phyloP scores from a whole-genome alignment of 2,113 vertebrate species.

The Archilochus colubris region DNA sequence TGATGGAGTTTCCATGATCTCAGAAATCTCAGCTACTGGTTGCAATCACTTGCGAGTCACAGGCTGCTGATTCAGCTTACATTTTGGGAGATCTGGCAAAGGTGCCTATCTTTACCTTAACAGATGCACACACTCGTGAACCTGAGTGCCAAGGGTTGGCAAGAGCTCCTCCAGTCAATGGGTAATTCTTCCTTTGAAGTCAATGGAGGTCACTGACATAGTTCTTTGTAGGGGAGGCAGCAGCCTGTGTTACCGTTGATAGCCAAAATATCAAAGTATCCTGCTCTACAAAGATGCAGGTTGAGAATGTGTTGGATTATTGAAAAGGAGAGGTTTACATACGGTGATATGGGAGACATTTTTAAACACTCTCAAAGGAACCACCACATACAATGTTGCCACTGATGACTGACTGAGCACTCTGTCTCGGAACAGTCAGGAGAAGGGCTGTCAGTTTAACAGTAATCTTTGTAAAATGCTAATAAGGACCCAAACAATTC shows the following conservation, averaged over 20 bases:
- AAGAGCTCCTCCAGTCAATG: background rate
- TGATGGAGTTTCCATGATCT: conserved; percentile 11
- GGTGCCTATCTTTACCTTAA: background rate
- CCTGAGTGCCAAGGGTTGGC: background rate
- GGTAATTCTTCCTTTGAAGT: background rate
- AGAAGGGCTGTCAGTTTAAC: background rate
- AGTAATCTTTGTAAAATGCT: conserved; percentile 8
- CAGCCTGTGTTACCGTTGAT: background rate
- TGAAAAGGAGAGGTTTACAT: background rate
- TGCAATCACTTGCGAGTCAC: background rate
- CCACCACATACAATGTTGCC: rapidly evolving
- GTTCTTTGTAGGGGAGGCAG: background rate
- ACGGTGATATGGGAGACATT: background rate
- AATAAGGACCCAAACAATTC: conserved; percentile 20
- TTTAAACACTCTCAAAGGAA: background rate
- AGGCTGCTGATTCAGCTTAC: background rate
- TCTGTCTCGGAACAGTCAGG: background rate
- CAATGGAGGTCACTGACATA: background rate
- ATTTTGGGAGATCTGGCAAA: background rate
- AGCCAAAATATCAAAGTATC: background rate
- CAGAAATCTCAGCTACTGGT: background rate
- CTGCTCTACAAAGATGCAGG: background rate
- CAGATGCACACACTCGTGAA: background rate
- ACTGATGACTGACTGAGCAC: background rate
- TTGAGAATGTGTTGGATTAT: background rate